A percentile compares a stretch with the other conserved stretches of the same genome.
Evolutionary conservation across 2,113 vertebrate species (phyloP).

Genomic region (Vidua macroura): DNA sequence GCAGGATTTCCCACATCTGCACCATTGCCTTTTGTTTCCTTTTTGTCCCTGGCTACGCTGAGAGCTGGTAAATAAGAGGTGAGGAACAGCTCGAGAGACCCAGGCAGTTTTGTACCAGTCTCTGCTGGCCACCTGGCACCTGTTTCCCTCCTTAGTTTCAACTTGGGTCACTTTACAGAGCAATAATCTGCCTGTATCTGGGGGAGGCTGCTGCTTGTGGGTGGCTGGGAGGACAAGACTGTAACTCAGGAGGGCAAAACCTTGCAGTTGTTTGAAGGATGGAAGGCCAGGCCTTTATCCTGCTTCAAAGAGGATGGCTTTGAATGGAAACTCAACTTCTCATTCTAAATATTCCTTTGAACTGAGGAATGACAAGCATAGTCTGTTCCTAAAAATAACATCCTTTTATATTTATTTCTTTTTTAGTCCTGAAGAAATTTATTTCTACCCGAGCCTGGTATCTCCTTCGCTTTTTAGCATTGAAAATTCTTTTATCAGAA

Average conservation of each 20-base stretch:
- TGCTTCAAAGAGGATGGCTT: constrained; percentile 57
- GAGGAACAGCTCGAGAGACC: background rate
- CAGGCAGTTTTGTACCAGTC: background rate
- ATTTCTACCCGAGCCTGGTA: background rate
- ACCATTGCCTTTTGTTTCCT: background rate
- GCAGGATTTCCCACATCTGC: background rate
- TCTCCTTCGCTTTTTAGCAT: background rate
- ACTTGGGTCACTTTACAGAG: constrained; percentile 46
- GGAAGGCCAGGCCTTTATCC: constrained; percentile 29
- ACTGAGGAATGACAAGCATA: background rate
- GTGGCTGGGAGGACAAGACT: background rate
- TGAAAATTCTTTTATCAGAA: background rate
- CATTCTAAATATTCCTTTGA: constrained; percentile 44
- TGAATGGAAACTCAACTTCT: constrained; percentile 55
- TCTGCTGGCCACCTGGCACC: constrained; percentile 30
- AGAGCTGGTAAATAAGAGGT: background rate
- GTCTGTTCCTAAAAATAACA: constrained; percentile 18
- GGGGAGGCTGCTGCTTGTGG: constrained; percentile 14
- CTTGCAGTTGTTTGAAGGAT: constrained; percentile 54
- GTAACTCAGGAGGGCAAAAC: constrained; percentile 43
- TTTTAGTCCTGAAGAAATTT: background rate
- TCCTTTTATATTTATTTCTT: background rate
- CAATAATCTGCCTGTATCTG: constrained; percentile 5
- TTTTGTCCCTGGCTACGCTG: background rate
- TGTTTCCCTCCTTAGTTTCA: constrained; percentile 29